These are phyloP conservation scores for Cottoperca gobio DNA, from an alignment of 2,797 vertebrate genomes.

Conservation along the genomic window DNA sequence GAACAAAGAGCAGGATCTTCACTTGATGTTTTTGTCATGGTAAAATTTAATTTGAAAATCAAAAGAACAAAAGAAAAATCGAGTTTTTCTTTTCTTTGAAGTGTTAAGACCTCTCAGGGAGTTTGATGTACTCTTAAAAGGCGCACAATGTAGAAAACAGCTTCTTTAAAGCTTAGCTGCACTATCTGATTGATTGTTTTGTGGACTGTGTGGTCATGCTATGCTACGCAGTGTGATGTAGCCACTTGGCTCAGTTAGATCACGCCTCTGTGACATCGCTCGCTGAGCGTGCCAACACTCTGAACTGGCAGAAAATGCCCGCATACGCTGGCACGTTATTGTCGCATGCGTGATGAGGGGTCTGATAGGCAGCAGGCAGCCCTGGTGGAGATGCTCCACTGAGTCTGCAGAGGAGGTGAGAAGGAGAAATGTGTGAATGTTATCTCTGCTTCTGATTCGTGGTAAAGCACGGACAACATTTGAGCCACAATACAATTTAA, in stretches of 20 bases:
- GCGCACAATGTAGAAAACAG: neutral
- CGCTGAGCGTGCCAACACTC: conserved; percentile 71
- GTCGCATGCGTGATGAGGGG: conserved; percentile 67
- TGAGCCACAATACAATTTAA: neutral
- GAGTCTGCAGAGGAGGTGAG: conserved; percentile 56
- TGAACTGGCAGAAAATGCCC: conserved; percentile 61
- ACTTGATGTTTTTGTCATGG: conserved; percentile 19
- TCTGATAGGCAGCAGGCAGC: conserved; percentile 61
- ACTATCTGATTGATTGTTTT: conserved; percentile 47
- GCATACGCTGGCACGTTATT: conserved; percentile 76
- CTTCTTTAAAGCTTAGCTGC: conserved; percentile 28
- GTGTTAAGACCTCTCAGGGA: conserved; percentile 13
- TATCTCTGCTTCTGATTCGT: conserved; percentile 30
- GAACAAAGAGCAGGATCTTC: conserved; percentile 22
- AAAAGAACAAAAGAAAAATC: conserved; percentile 27
- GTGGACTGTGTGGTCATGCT: conserved; percentile 38
- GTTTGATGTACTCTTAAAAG: conserved; percentile 32
- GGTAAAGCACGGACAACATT: conserved; percentile 25
- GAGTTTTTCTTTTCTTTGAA: conserved; percentile 35
- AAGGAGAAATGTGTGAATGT: conserved; percentile 42
- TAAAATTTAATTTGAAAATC: conserved; percentile 28
- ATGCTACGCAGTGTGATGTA: neutral
- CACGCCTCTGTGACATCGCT: conserved; percentile 46
- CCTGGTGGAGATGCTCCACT: conserved; percentile 37
- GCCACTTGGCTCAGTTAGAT: conserved; percentile 36